Base-by-base conservation (phyloP, 2,113 vertebrate genomes). In the Orcinus orca region DNA sequence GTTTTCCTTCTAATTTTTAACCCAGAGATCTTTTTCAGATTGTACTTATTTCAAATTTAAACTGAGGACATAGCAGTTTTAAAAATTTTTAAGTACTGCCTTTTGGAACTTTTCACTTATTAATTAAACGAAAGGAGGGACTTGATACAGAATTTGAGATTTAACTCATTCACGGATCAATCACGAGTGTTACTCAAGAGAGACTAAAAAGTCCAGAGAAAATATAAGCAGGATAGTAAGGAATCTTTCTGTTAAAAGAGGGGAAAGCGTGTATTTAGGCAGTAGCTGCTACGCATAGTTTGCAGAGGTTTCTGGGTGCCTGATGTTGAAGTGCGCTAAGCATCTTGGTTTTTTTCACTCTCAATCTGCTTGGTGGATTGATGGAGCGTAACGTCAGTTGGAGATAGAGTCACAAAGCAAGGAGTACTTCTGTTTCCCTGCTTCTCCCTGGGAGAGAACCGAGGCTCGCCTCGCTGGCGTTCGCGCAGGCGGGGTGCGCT, bases 301-400 rank as follows among this genome's bases (percentile, higher is more conserved):
- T 73, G 18, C 31, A 62, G 13, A 74, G 33, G 38, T 33, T 60
- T 63, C 53, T 55, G 26, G 60, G 23, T n/a, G 84, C 29, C 70
- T 68, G 18, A 1, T 55, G 71, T 65, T 68, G 41, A 53, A 84
- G 71, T 83, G 55, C 68, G 6, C 33, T 47, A 65, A n/a, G 26
- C 41, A 1, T 63, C 41, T 74, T 81, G 65, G 26, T 50, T 79
- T 93, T 93, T 79, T 96, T 74, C 58, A 11, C 29, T 65, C 29
- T n/a, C 18, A 14, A 18, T 47, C 31, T 93, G 44, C 26, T 44
- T 1, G 44, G 23, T 53, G 31, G 79, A 50, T 50, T 74, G 12
- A 1, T 14, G 25, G 21, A 68, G 6, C 31, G 0, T 8, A 21
- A 31, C 8, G 17, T 23, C 12, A 3, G 0, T 44, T 38, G 14